These are phyloP conservation scores for Xenentodon cancila DNA, from an alignment of 2,797 vertebrate species.

Conservation along the genomic window DNA sequence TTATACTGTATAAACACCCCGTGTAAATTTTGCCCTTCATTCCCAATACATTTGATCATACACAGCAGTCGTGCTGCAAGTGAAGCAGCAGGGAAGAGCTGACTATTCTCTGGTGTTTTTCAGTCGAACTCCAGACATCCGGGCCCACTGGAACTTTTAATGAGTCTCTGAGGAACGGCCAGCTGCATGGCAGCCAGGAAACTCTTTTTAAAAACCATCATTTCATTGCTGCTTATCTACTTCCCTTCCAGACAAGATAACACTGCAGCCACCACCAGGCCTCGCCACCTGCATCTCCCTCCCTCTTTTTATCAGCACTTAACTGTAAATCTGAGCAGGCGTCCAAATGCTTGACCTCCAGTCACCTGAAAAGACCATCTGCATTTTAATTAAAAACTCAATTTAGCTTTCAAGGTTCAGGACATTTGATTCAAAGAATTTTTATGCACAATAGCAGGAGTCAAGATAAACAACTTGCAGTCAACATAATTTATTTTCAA, in stretches of 20 bases:
- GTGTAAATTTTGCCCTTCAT: no score
- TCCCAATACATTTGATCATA: no score
- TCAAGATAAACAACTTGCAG: neutral
- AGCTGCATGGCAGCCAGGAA: slow-evolving; percentile 63
- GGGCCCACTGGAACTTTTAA: slow-evolving; percentile 48
- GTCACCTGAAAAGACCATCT: slow-evolving; percentile 49
- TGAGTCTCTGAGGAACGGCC: slow-evolving; percentile 66
- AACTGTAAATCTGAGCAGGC: slow-evolving; percentile 26
- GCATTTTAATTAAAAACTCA: slow-evolving; percentile 58
- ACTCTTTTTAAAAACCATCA: slow-evolving; percentile 51
- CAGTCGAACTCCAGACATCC: slow-evolving; percentile 33
- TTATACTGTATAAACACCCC: no score
- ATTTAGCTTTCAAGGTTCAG: slow-evolving; percentile 8
- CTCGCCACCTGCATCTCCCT: slow-evolving; percentile 27
- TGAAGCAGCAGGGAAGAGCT: slow-evolving; percentile 8
- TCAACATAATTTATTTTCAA: neutral
- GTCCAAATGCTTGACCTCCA: slow-evolving; percentile 24
- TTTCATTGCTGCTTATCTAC: slow-evolving; percentile 28
- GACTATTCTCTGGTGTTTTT: slow-evolving; percentile 30
- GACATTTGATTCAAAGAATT: slow-evolving; percentile 22
- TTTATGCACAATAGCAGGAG: neutral
- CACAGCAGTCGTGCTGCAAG: neutral
- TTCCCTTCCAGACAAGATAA: slow-evolving; percentile 50
- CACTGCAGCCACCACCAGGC: slow-evolving; percentile 33
- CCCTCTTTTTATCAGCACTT: slow-evolving; percentile 18